Evolutionary conservation across 1,140 invertebrate species (phyloP).

Genomic region (Bombus waltoni): DNA sequence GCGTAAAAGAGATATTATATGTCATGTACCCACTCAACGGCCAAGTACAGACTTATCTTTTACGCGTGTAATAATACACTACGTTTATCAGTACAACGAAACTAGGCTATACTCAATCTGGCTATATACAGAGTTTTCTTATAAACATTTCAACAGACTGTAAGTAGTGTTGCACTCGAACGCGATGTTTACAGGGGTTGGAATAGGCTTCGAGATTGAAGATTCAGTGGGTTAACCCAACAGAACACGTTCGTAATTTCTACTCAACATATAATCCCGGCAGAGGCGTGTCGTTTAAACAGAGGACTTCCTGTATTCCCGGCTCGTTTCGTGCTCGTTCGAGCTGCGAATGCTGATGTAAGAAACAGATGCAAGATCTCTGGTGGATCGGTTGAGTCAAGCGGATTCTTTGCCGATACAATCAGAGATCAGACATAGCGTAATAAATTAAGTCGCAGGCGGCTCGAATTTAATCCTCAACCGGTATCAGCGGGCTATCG

Average conservation of each 20-base stretch:
- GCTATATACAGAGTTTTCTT: neutral
- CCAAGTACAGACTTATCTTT: neutral
- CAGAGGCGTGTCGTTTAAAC: constrained; percentile 29
- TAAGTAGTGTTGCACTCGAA: neutral
- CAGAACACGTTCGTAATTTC: neutral
- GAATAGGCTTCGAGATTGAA: neutral
- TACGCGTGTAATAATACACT: too few species aligned
- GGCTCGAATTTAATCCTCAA: neutral
- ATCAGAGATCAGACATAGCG: constrained; percentile 53
- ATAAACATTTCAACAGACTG: neutral
- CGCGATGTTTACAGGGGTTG: neutral
- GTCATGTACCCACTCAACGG: neutral
- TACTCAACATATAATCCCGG: constrained; percentile 27
- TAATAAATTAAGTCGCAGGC: neutral
- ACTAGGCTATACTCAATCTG: neutral
- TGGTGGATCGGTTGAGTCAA: constrained; percentile 39
- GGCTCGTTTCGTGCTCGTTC: neutral
- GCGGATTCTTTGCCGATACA: constrained; percentile 50
- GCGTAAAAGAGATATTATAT: neutral
- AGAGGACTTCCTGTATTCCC: constrained; percentile 50
- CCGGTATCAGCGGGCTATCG: too few species aligned
- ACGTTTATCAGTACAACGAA: neutral
- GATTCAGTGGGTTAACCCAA: constrained; percentile 24
- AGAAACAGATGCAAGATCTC: constrained; percentile 47
- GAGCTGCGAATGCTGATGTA: constrained; percentile 48